phyloP scores from a whole-genome alignment of 64 coral and sea anemone genomes.

The Stichodactyla helianthus region DNA sequence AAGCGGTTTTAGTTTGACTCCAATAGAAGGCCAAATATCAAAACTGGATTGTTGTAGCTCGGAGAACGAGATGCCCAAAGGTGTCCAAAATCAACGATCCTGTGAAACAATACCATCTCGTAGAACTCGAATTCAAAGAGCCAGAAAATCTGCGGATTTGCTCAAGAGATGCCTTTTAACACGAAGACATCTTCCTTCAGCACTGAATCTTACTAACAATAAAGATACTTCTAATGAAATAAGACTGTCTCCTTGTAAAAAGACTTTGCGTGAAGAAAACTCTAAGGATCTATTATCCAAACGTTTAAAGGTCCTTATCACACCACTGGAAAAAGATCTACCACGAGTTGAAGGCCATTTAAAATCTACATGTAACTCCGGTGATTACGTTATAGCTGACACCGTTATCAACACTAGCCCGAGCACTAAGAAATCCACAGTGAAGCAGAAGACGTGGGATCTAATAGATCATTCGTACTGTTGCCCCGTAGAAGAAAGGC shows the following conservation, averaged over 20 bases:
- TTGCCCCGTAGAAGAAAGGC: not conserved
- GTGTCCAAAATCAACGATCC: not conserved
- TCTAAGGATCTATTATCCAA: not conserved
- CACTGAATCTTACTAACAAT: not conserved
- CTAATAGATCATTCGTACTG: not conserved
- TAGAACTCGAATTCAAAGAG: not conserved
- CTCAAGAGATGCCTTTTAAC: not conserved
- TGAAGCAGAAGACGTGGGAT: not conserved
- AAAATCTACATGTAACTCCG: not conserved
- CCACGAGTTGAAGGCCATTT: not conserved
- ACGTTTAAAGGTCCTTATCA: not conserved
- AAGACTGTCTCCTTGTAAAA: not conserved
- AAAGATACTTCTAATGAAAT: not conserved
- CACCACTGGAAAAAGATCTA: not conserved
- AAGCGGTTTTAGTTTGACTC: not conserved
- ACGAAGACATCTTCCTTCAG: not conserved
- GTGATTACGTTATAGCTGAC: not conserved
- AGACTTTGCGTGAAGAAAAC: not conserved
- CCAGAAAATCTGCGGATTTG: not conserved
- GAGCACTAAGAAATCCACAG: not conserved
- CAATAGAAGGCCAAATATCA: not conserved
- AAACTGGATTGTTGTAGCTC: not conserved
- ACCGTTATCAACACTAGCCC: not conserved
- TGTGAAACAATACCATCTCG: not conserved
- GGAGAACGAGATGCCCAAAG: not conserved